phyloP scores from a whole-genome alignment of 2,888 invertebrate species.

The Altica lythri region DNA sequence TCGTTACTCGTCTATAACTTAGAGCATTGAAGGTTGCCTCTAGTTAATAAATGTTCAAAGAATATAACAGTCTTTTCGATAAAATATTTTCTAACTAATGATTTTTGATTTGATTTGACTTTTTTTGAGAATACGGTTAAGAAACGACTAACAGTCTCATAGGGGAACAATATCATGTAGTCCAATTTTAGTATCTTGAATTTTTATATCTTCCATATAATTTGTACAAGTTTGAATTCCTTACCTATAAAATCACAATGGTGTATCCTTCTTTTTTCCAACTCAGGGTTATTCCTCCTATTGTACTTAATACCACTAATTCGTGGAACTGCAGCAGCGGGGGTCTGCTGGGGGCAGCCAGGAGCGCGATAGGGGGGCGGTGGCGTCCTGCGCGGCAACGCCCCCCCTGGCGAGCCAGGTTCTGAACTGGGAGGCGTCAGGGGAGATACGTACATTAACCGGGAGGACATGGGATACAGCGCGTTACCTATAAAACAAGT shows the following conservation, averaged over 20 bases:
- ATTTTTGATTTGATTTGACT: no score
- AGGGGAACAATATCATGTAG: no score
- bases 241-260: conserved; percentile 94
- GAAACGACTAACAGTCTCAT: no score
- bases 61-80: no score
- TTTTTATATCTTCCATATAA: no score
- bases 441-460: conserved; percentile 80
- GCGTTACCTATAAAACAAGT: no score
- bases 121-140: no score
- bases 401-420: conserved; percentile 80
- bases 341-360: conserved; percentile 48
- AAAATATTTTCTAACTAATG: no score
- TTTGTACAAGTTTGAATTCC: conserved; percentile 34
- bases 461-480: conserved; percentile 60
- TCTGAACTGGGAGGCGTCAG: conserved; percentile 87
- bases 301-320: conserved; percentile 73
- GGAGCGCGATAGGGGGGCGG: conserved; percentile 78
- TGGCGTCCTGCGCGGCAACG: conserved; percentile 72
- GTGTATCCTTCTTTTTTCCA: conserved; percentile 94
- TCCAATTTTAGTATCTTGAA: no score
- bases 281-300: conserved; percentile 93
- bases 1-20: no score
- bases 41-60: no score
- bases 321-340: conserved; percentile 45
- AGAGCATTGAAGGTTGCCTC: no score